Conservation (phyloP, 35 echinoderm and acorn worm genomes). For the Apostichopus californicus region DNA sequence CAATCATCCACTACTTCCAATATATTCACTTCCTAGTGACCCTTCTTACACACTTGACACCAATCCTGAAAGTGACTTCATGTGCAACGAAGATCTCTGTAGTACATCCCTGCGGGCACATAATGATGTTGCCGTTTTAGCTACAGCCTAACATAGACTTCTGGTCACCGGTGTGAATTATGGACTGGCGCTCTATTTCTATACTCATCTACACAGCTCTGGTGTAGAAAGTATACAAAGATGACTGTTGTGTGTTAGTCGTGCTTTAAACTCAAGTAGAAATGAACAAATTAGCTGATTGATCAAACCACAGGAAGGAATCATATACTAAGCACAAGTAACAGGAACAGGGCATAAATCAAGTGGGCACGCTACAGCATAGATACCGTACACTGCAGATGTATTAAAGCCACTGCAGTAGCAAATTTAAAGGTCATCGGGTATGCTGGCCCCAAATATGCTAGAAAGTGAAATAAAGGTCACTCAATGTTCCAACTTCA, state of each 20-base stretch:
- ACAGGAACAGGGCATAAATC: neutral
- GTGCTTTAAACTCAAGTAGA: neutral
- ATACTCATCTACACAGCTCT: neutral
- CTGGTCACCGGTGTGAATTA: neutral
- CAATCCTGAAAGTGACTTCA: neutral
- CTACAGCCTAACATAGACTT: neutral
- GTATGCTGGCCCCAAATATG: too few species aligned
- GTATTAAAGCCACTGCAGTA: too few species aligned
- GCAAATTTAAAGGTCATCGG: too few species aligned
- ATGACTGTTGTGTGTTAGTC: neutral
- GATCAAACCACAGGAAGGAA: neutral
- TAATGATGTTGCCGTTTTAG: neutral
- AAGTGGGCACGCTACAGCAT: too few species aligned
- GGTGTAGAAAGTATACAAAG: too few species aligned
- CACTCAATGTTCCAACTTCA: too few species aligned
- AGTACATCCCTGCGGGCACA: neutral
- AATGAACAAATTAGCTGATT: neutral
- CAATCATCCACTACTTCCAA: neutral
- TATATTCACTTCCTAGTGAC: neutral
- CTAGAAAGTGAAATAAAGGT: too few species aligned
- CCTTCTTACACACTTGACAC: neutral
- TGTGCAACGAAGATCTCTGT: neutral
- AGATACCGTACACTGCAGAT: too few species aligned
- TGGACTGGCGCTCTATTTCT: neutral
- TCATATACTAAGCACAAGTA: neutral